These are phyloP conservation scores for Mastacembelus armatus DNA, from an alignment of 2,797 vertebrate species.

Conservation along the genomic window DNA sequence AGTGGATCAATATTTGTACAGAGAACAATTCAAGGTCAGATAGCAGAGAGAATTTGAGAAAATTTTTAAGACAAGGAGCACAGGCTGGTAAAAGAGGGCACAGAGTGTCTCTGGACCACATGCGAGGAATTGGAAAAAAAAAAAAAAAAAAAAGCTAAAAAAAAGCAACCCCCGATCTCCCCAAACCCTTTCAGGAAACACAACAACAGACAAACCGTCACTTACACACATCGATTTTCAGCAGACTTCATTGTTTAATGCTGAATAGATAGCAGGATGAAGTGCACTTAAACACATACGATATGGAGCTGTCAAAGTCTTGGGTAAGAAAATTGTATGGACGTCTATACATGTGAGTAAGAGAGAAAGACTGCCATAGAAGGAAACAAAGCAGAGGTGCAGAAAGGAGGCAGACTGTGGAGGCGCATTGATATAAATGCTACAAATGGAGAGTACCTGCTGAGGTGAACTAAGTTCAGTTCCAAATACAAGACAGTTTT, in stretches of 20 bases:
- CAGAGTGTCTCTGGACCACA: constrained; percentile 28
- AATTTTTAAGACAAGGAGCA: constrained; percentile 44
- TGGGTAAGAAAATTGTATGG: constrained; percentile 29
- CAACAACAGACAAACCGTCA: constrained; percentile 60
- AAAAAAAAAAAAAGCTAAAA: constrained; percentile 24
- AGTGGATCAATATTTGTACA: constrained; percentile 77
- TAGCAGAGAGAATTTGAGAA: constrained; percentile 50
- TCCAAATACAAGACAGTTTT: neutral
- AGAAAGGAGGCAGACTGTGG: constrained; percentile 1
- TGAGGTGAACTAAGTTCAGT: neutral
- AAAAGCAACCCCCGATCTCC: neutral
- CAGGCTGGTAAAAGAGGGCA: constrained; percentile 61
- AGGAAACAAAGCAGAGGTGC: constrained; percentile 14
- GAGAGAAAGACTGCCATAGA: constrained; percentile 17
- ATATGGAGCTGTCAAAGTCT: constrained; percentile 30
- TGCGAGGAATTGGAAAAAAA: constrained; percentile 41
- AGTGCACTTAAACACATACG: constrained; percentile 49
- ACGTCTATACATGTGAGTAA: neutral
- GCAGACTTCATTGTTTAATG: constrained; percentile 55
- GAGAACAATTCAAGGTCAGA: constrained; percentile 74
- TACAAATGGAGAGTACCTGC: neutral
- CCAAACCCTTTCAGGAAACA: constrained; percentile 33
- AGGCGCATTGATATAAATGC: neutral
- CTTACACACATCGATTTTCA: constrained; percentile 53
- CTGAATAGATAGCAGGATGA: constrained; percentile 50